Evolutionary conservation across 92 coral and sea anemone genomes (phyloP).

Genomic region (Epizoanthus rinbou): DNA sequence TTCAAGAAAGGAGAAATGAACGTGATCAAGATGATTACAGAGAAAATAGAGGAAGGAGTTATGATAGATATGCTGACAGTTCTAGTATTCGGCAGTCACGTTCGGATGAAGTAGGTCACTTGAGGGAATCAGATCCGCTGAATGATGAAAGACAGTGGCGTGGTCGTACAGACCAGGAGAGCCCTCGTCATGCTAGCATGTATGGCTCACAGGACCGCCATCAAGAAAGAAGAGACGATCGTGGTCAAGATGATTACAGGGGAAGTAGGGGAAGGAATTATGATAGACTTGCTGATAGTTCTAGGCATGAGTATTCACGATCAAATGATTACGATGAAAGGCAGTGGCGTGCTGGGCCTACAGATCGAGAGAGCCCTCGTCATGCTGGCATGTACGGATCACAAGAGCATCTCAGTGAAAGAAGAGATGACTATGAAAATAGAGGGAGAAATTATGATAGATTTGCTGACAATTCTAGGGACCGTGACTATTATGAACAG

Average conservation of each 20-base stretch:
- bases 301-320: too few relatives aligned
- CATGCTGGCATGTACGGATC: background rate
- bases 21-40: background rate
- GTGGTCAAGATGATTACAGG: background rate
- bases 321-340: too few relatives aligned
- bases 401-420: background rate
- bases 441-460: slow-evolving; percentile 12
- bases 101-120: too few relatives aligned
- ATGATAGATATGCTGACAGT: slow-evolving; percentile 2
- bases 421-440: slow-evolving; percentile 8
- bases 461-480: slow-evolving; percentile 4
- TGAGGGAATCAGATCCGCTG: too few relatives aligned
- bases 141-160: too few relatives aligned
- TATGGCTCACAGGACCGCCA: too few relatives aligned
- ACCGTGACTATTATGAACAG: background rate
- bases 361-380: background rate
- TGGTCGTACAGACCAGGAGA: background rate
- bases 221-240: slow-evolving; percentile 6
- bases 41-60: background rate
- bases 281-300: slow-evolving; percentile 4
- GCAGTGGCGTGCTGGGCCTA: too few relatives aligned
- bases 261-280: background rate
- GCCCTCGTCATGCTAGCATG: too few relatives aligned
- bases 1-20: background rate
- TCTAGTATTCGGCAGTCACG: too few relatives aligned